Evolutionary conservation across 2,888 invertebrate species (phyloP), one percentile per base, ranked within the genome.

Genomic region (Colostygia pectinataria): DNA sequence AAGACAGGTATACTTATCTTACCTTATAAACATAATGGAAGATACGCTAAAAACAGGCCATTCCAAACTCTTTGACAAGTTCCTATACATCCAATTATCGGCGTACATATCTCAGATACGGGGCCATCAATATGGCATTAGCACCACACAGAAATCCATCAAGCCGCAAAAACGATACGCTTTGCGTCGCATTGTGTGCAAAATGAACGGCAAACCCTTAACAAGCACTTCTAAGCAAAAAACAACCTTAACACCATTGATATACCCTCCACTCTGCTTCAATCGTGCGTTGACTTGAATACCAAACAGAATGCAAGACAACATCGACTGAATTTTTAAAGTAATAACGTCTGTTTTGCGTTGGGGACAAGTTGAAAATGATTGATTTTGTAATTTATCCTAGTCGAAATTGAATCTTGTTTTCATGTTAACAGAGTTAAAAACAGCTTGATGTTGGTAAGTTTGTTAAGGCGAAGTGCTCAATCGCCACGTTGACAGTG

Each of bases 141-240:
- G 74, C 74, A 70, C 68, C 69, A 61, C 63, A 59, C 64, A 64
- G 61, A 66, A 74, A 81, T 82, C 70, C 71, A 77, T 78, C 80
- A 80, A 67, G 58, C 58, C 46, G 68, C 75, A 80, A 83, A 81
- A 83, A 82, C 74, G 66, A 59, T 53, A 68, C 70, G 72, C 68
- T 64, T 71, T 69, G 70, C 74, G 67, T 67, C 71, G 76, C 80
- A 83, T 83, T 85, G 83, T 85, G 78, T 84, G 85, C 76, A 71
- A 57, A 59, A 50, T 57, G 54, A 57, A 56, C 57, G 43, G 49
- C 47, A 71, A 71, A 72, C 74, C 74, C 74, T 80, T 77, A 73
- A 73, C 53, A 44, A 48, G 24, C 2, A 5, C 2, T 2, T 25
- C 15, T 27, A 52, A 27, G 0, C 49, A 1, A 74, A 76, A 73